phyloP scores from a whole-genome alignment of 2,797 vertebrate genomes.

The Myotis vivesi region DNA sequence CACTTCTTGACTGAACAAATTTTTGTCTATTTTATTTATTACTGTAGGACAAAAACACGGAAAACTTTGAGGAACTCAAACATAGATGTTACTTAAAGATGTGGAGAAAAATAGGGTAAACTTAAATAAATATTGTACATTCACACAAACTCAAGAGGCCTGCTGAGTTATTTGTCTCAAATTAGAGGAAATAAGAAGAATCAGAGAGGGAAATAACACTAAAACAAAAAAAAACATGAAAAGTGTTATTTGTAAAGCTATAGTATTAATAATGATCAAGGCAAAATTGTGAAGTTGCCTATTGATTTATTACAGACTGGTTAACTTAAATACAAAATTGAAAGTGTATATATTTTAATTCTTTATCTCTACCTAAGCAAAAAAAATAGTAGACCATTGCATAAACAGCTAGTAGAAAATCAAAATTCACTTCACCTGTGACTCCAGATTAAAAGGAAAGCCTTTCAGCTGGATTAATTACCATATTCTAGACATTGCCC shows the following conservation, averaged over 20 bases:
- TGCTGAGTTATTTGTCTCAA: neutral
- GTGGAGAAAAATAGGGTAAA: neutral
- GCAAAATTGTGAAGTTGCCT: neutral
- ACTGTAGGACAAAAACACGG: neutral
- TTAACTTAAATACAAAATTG: slow-evolving; percentile 31
- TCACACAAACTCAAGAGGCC: neutral
- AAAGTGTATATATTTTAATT: neutral
- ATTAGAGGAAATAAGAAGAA: slow-evolving; percentile 20
- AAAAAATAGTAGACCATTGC: neutral
- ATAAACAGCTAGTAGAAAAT: slow-evolving; percentile 13
- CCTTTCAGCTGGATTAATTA: neutral
- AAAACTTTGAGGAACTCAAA: neutral
- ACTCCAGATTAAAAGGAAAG: slow-evolving; percentile 10
- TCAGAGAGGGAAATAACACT: neutral
- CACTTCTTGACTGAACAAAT: neutral
- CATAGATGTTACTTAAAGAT: neutral
- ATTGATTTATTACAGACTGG: neutral
- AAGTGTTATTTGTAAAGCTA: neutral
- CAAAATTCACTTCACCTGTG: slow-evolving; percentile 20
- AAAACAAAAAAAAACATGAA: neutral
- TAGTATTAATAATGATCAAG: neutral
- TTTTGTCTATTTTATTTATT: neutral
- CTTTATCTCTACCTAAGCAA: neutral
- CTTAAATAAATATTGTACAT: neutral
- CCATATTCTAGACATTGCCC: neutral